Base-by-base conservation (phyloP, 2,888 invertebrate species). In the Amphimallon solstitiale region DNA sequence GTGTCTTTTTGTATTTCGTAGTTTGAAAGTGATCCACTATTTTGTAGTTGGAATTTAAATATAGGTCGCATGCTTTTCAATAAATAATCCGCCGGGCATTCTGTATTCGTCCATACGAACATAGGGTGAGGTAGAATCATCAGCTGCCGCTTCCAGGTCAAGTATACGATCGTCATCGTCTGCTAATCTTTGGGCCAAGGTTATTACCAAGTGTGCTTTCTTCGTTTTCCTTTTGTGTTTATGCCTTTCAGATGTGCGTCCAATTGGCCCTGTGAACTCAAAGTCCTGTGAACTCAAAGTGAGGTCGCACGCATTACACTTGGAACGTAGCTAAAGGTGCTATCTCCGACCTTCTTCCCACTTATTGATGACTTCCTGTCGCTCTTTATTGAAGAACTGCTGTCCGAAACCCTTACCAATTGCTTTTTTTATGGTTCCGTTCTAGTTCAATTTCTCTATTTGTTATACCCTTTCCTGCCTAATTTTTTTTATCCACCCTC, bases 81-180 rank as follows among this genome's bases (percentile, higher is more conserved):
- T 90, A 90, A 76, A 86, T 90, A 69, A 86, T 9, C 89, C 89
- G 56, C 86, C 86, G 3, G 90, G 90, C 0, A 90, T 90, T 29
- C 89, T 84, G 74, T 86, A 89, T 74, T 88, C 87, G 4, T 87
- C 84, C 12, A 65, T 19, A 19, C 49, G 49, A 19, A 19, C 14
- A 6, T 9, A 10, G n/a, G 6, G n/a, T n/a, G n/a, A n/a, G n/a
- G n/a, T n/a, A n/a, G n/a, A n/a, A n/a, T n/a, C n/a, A n/a, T n/a
- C n/a, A n/a, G n/a, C n/a, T n/a, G n/a, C 7, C 2, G 14, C 12
- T 40, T 14, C 12, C 10, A 7, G 12, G 12, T 10, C n/a, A 40
- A n/a, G 14, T 7, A n/a, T 1, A 14, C 5, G 14, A 6, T 14
- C 35, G 5, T 34, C 35, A 9, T 34, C 35, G 6, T 5, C 35